Evolutionary conservation across 1,140 invertebrate species (phyloP).

Genomic region (Bombus fervidus): DNA sequence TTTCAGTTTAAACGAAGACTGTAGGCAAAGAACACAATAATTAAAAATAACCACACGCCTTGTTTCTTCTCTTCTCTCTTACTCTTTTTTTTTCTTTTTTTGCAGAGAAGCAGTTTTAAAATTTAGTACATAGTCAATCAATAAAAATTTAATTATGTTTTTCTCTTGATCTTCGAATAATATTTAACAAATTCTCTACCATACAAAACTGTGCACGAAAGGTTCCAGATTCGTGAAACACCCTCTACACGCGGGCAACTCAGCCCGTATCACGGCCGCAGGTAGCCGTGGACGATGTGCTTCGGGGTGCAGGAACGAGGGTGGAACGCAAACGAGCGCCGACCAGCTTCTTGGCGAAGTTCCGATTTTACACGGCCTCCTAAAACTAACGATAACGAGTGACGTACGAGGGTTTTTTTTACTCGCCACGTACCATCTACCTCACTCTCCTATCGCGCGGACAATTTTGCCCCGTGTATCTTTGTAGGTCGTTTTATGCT

Average conservation of each 20-base stretch:
- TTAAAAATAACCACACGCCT: rapidly evolving
- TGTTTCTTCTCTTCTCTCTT: no score
- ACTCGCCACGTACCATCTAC: no score
- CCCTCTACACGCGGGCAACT: neutral
- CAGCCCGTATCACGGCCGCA: neutral
- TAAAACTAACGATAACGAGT: conserved; percentile 52
- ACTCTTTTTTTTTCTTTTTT: neutral
- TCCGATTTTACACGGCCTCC: conserved; percentile 46
- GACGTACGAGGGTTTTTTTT: conserved; percentile 36
- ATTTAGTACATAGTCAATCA: neutral
- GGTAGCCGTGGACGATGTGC: neutral
- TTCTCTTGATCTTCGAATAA: no score
- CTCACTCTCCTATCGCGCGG: conserved; percentile 16
- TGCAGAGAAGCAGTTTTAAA: neutral
- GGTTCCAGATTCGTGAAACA: neutral
- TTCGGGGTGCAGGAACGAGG: neutral
- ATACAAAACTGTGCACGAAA: no score
- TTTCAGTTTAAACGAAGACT: no score
- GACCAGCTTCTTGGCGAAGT: conserved; percentile 42
- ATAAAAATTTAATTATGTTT: no score
- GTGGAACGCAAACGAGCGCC: conserved; percentile 16
- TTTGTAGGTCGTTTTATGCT: conserved; percentile 22
- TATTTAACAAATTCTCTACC: no score
- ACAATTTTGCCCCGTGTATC: conserved; percentile 35
- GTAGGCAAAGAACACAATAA: no score